These are phyloP conservation scores for Pseudomyrmex gracilis DNA, from an alignment of 1,140 invertebrate genomes.

Conservation along the genomic window DNA sequence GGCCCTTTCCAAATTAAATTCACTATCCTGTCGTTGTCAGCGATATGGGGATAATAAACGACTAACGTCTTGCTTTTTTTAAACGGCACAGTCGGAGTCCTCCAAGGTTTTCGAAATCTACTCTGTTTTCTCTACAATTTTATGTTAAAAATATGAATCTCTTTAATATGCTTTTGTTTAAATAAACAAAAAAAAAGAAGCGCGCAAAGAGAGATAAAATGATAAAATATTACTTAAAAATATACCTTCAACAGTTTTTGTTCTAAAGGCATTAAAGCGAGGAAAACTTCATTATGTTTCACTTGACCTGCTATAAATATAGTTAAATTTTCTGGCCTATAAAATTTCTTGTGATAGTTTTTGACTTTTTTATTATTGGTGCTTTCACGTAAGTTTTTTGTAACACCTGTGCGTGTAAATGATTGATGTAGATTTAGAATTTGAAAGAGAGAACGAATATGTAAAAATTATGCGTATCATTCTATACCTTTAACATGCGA, in stretches of 20 bases:
- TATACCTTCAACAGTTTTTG: conserved; percentile 90
- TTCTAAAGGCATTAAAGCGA: conserved; percentile 90
- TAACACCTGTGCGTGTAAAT: conserved; percentile 74
- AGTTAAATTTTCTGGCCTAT: conserved; percentile 95
- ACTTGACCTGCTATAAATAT: conserved; percentile 94
- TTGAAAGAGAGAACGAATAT: too few relatives aligned
- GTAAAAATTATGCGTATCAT: background rate
- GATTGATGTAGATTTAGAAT: background rate
- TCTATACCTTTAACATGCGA: conserved; percentile 92
- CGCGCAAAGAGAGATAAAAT: too few relatives aligned
- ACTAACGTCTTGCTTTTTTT: conserved; percentile 84
- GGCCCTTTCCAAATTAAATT: conserved; percentile 93
- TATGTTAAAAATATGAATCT: conserved; percentile 13
- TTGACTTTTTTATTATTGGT: conserved; percentile 93
- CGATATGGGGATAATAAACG: conserved; percentile 90
- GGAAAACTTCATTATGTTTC: conserved; percentile 91
- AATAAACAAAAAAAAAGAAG: background rate
- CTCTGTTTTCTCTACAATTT: conserved; percentile 85
- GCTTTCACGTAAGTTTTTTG: conserved; percentile 93
- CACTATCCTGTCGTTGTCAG: conserved; percentile 94
- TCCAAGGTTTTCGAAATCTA: conserved; percentile 91
- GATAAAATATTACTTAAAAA: too few relatives aligned
- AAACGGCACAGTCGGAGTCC: conserved; percentile 89
- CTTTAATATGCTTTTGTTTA: background rate
- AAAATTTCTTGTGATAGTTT: conserved; percentile 94